A percentile compares a stretch with the other conserved stretches of the same genome.
These are phyloP conservation scores for Trichogramma dendrolimi DNA, from an alignment of 2,888 invertebrate genomes.

Conservation along the genomic window DNA sequence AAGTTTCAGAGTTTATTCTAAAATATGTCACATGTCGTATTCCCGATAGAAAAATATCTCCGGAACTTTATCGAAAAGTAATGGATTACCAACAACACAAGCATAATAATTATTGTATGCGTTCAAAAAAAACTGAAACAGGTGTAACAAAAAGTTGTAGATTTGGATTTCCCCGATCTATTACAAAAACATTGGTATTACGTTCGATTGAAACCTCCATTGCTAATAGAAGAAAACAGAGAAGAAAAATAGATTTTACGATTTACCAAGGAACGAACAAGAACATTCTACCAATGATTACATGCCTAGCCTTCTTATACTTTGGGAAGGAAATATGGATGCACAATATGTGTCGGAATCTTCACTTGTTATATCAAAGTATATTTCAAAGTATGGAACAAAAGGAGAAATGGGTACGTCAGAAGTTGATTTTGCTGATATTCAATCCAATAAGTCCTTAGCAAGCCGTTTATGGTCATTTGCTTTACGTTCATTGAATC, in stretches of 20 bases:
- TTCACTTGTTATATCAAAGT: slow-evolving; percentile 35
- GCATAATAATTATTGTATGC: slow-evolving; percentile 38
- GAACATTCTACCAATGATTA: slow-evolving; percentile 33
- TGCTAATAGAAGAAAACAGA: slow-evolving; percentile 35
- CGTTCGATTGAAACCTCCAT: slow-evolving; percentile 29
- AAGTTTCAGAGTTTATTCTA: slow-evolving; percentile 31
- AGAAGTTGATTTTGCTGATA: slow-evolving; percentile 30
- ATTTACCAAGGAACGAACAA: slow-evolving; percentile 35
- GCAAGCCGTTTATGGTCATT: slow-evolving; percentile 37
- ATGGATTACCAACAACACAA: slow-evolving; percentile 31
- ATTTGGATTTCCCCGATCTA: slow-evolving; percentile 33
- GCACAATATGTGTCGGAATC: too few relatives aligned
- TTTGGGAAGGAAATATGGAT: too few relatives aligned
- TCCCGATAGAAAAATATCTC: slow-evolving; percentile 9
- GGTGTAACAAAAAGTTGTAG: slow-evolving; percentile 29
- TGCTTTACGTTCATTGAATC: slow-evolving; percentile 35
- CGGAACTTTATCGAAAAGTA: slow-evolving; percentile 30
- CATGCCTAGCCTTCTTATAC: too few relatives aligned
- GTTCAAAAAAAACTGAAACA: slow-evolving; percentile 35
- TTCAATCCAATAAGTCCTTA: slow-evolving; percentile 38
- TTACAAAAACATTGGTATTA: slow-evolving; percentile 26
- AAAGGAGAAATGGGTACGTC: slow-evolving; percentile 38
- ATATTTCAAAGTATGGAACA: slow-evolving; percentile 35
- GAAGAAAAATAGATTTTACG: slow-evolving; percentile 35
- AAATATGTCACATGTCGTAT: slow-evolving; percentile 32